Evolutionary conservation across 1,140 invertebrate species (phyloP), one percentile per base, ranked within the genome.

Genomic region (Pygmarrhopalites habei): DNA sequence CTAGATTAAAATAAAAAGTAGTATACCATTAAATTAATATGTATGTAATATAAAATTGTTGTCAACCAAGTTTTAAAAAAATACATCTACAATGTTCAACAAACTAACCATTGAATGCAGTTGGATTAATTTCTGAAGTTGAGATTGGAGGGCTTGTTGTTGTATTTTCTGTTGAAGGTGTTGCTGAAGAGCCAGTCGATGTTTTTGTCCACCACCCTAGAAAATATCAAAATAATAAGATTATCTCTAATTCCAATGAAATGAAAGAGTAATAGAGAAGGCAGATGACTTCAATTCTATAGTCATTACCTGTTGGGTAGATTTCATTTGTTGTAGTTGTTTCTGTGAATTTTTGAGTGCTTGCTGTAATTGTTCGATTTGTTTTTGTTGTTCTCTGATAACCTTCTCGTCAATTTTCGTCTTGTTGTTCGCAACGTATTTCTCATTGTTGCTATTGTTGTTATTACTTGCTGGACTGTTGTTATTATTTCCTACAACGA

Each of bases 351-450:
- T 81, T 57, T 85, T 84, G 35, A 96, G 73, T 68, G 95, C 89
- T 3, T 87, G 77, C 73, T 95, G 87, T 32, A 96, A 77, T 68
- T 93, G 88, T 71, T 91, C 86, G 49, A 96, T 96, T 72, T 87
- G 85, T 49, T 87, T 83, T 67, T 91, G 85, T 73, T 95, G 91
- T 70, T 90, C 86, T 55, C 84, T 82, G 29, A 95, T 85, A 15
- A 67, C 23, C 17, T 35, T 53, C 35, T 60, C 44, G 19, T 46
- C 44, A 47, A 64, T 53, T 30, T 15, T n/a, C 30, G 23, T 59
- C 15, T 57, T 58, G 1, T 23, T 35, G 32, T 7, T 15, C 5
- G 5, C 32, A 35, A 35, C 15, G 15, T 35, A 7, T 7, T 35
- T 5, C 2, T 19, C 53, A 56, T 28, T 26, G 14, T 29, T 28